Evolutionary conservation across 2,113 vertebrate species (phyloP).

Genomic region (Hippocampus comes): DNA sequence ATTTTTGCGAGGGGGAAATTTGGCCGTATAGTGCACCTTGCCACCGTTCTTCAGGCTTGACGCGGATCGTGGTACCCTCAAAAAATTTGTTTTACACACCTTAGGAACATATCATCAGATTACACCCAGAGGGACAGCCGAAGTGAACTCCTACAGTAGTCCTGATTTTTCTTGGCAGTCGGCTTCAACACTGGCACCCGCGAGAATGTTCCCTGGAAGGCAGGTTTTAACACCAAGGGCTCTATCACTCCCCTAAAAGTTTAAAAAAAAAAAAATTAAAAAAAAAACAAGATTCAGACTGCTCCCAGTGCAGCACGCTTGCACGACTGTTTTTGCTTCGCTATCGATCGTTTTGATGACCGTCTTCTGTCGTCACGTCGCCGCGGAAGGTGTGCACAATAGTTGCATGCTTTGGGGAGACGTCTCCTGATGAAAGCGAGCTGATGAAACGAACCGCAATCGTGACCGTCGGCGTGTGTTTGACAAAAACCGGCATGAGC

Average conservation of each 20-base stretch:
- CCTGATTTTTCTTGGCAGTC: neutral
- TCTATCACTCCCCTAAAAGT: neutral
- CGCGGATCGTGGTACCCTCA: too few species aligned
- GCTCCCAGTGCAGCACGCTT: too few species aligned
- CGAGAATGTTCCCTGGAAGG: neutral
- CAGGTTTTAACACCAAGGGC: neutral
- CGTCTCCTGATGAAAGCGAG: slow-evolving; percentile 36
- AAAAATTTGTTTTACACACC: neutral
- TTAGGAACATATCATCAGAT: neutral
- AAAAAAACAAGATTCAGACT: neutral
- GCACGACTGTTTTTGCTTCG: too few species aligned
- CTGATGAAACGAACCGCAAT: slow-evolving; percentile 56
- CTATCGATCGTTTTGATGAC: too few species aligned
- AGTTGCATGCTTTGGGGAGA: slow-evolving; percentile 1
- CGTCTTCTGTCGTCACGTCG: too few species aligned
- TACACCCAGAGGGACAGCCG: neutral
- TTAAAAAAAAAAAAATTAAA: neutral
- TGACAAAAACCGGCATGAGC: neutral
- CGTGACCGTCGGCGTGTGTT: neutral
- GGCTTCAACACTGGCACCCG: neutral
- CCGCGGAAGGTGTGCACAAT: neutral
- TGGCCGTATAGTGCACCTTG: too few species aligned
- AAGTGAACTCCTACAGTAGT: neutral
- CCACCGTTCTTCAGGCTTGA: too few species aligned
- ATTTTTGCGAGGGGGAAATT: neutral